Evolutionary conservation across 2,113 vertebrate genomes (phyloP).

Genomic region (Solenodon paradoxus): DNA sequence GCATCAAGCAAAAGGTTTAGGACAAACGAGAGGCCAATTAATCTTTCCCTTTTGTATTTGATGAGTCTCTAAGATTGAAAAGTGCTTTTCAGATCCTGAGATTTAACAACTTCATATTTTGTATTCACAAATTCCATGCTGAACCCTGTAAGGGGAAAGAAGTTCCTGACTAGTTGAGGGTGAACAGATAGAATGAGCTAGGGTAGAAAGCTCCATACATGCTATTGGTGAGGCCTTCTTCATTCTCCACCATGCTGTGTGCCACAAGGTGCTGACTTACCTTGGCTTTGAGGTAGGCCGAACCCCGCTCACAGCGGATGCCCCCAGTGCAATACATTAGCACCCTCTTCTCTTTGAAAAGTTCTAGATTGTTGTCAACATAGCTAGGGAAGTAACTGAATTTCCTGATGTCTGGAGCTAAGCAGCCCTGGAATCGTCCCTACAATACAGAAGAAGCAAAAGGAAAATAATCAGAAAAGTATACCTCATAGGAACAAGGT

Average conservation of each 20-base stretch:
- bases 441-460: constrained; percentile 68
- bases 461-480: constrained; percentile 29
- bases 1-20: constrained; percentile 53
- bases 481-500: not conserved
- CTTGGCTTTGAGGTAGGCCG: constrained; percentile 95
- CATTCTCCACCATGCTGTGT: fast-evolving
- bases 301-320: constrained; percentile 96
- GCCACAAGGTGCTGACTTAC: constrained; percentile 76
- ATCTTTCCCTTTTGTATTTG: constrained; percentile 40
- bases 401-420: constrained; percentile 97
- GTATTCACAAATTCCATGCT: not conserved
- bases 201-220: not conserved
- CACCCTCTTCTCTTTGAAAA: constrained; percentile 93
- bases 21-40: constrained; percentile 8
- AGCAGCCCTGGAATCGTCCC: constrained; percentile 92
- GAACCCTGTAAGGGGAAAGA: not conserved
- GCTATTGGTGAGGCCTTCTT: not conserved
- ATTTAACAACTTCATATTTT: constrained; percentile 44
- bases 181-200: no score
- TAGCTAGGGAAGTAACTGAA: constrained; percentile 99
- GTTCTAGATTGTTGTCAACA: constrained; percentile 92
- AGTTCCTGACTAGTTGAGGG: not conserved
- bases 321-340: constrained; percentile 99
- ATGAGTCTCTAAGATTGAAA: constrained; percentile 16
- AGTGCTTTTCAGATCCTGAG: constrained; percentile 40